Percentiles rank a stretch among this genome's conserved stretches.
phyloP scores from a whole-genome alignment of 2,888 invertebrate genomes.

The Luperina testacea region DNA sequence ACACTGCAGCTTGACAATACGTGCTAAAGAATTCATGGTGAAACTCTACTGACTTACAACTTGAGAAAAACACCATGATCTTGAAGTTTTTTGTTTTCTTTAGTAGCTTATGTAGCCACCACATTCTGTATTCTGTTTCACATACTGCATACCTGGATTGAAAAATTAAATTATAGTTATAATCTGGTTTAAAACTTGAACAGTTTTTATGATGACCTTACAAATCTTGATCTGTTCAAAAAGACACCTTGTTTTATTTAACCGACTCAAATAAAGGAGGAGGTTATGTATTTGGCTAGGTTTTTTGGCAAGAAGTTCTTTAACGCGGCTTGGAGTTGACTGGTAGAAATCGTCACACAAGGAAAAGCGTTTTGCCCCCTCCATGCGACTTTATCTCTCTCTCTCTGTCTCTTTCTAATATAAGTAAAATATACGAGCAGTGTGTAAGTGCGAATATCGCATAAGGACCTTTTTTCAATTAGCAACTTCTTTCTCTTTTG shows the following conservation, averaged over 20 bases:
- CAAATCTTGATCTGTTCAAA: neutral
- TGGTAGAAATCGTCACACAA: neutral
- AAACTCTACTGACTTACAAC: conserved; percentile 98
- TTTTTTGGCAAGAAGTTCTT: neutral
- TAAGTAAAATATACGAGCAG: neutral
- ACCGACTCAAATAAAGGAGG: neutral
- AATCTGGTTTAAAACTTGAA: neutral
- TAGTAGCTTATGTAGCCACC: conserved; percentile 98
- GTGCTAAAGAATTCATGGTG: conserved; percentile 96
- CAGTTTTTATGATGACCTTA: neutral
- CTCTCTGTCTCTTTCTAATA: neutral
- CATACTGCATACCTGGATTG: conserved; percentile 95
- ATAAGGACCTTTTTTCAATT: neutral
- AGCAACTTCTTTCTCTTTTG: neutral
- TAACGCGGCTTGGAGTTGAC: neutral
- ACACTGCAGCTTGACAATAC: conserved; percentile 97
- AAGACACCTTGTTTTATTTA: neutral
- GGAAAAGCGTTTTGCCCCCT: neutral
- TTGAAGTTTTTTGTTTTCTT: conserved; percentile 98
- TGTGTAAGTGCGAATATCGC: neutral
- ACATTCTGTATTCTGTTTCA: conserved; percentile 97
- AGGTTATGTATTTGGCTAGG: neutral
- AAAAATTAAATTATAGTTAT: neutral
- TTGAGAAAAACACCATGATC: conserved; percentile 99
- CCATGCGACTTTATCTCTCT: neutral